A percentile compares a stretch with the other conserved stretches of the same genome.
Evolutionary conservation across 92 coral and sea anemone species (phyloP).

Genomic region (Montipora capitata): DNA sequence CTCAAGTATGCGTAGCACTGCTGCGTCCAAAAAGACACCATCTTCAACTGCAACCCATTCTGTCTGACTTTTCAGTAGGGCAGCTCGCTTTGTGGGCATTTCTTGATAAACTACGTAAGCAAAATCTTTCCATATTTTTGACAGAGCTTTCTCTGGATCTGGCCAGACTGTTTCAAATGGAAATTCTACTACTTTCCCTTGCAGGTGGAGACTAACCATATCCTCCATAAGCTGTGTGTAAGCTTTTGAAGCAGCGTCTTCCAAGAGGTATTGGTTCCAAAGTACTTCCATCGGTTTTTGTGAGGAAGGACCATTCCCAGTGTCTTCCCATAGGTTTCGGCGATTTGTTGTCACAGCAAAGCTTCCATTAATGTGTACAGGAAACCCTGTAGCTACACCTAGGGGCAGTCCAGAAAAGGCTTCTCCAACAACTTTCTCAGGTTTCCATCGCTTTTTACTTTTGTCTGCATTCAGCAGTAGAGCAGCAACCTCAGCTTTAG

Average conservation of each 20-base stretch:
- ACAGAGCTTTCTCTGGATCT: conserved; percentile 75
- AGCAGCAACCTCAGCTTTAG: conserved; percentile 93
- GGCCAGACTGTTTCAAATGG: conserved; percentile 89
- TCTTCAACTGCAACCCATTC: conserved; percentile 85
- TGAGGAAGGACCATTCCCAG: conserved; percentile 69
- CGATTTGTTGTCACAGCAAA: conserved; percentile 96
- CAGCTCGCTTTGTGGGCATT: conserved; percentile 69
- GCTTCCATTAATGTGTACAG: conserved; percentile 95
- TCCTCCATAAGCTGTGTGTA: conserved; percentile 90
- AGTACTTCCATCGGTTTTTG: conserved; percentile 88
- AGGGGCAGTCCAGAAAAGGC: conserved; percentile 92
- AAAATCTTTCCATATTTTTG: conserved; percentile 89
- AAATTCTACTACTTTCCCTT: conserved; percentile 77
- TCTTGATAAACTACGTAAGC: conserved; percentile 82
- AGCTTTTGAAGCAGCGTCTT: conserved; percentile 93
- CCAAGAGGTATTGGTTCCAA: conserved; percentile 94
- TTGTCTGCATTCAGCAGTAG: conserved; percentile 64
- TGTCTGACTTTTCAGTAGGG: conserved; percentile 80
- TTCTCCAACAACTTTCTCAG: conserved; percentile 84
- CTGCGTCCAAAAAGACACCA: conserved; percentile 85
- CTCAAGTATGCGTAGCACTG: conserved; percentile 75
- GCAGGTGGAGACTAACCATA: conserved; percentile 67
- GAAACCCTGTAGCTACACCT: conserved; percentile 92
- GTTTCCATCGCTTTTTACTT: conserved; percentile 53
- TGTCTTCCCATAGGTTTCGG: conserved; percentile 94